Base-by-base conservation (phyloP, 2,797 vertebrate species). In the Leptodactylus fallax region DNA sequence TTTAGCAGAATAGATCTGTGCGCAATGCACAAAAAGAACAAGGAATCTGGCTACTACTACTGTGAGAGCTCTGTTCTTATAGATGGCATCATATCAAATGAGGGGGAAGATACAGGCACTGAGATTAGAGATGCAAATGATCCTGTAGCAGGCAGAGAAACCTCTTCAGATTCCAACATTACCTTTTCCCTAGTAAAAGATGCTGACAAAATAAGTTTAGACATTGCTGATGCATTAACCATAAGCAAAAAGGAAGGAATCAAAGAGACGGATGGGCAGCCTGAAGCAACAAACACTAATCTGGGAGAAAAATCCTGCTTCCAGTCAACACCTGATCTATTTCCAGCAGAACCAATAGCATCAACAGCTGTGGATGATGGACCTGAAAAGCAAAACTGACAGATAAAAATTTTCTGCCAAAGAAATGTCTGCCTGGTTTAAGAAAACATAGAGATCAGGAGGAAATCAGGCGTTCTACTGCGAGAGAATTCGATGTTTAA, bases 1-100 rank as follows among this genome's bases (percentile, higher is more conserved):
- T 87, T 94, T 23, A 83, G 25, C 47, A 88, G 55, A 67, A 90
- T 91, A 84, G 92, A 93, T 86, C 92, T 94, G 25, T 94, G 92
- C 11, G 92, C 92, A 58, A 92, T 93, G 92, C 91, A 56, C 21
- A 92, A 93, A 79, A 92, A 93, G 87, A 90, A 92, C 85, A 92
- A 93, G 67, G 85, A 92, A 60, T 93, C 92, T 90, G 92, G 90
- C 45, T 94, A 90, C 27, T 92, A 92, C 53, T 71, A 90, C 0
- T 92, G 90, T 0, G 92, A 93, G 61, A 91, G 78, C 21, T 93
- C 91, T 19, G 87, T 92, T 63, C n/a, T 78, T 0, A 67, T 93
- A 89, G 79, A 51, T 16, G 71, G 71, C 17, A 4, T 9, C 0
- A 23, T 12, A 58, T 72, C 0, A 4, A 83, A 90, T 85, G 74